Conservation (phyloP, 2,113 vertebrate genomes). For the Grallaria varia region DNA sequence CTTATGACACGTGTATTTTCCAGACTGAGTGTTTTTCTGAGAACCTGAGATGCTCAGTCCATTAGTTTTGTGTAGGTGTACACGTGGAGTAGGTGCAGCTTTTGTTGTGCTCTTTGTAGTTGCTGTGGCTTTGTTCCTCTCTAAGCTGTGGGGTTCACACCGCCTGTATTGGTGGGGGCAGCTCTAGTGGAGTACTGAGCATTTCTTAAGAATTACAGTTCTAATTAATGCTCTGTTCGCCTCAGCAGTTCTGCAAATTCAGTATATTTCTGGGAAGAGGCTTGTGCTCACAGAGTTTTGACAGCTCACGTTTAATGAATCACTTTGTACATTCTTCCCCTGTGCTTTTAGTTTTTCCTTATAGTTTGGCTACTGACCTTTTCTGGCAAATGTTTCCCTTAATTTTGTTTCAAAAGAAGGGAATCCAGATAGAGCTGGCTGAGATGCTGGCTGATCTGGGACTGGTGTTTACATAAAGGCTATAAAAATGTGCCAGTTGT, state of each 20-base stretch:
- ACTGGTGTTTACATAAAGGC: background rate
- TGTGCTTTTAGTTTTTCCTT: background rate
- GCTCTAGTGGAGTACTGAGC: background rate
- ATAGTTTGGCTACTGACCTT: background rate
- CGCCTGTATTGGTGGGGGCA: background rate
- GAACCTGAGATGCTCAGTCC: background rate
- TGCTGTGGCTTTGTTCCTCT: background rate
- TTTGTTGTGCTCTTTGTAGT: background rate
- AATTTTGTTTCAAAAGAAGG: background rate
- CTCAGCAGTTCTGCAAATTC: background rate
- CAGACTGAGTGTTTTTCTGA: background rate
- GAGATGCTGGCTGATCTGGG: background rate
- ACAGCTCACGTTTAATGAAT: background rate
- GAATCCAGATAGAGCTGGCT: background rate
- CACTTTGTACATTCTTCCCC: background rate
- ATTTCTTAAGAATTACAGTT: background rate
- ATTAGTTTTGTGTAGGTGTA: background rate
- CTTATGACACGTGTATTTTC: background rate
- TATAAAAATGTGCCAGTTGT: background rate
- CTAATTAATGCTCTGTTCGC: background rate
- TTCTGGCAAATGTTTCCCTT: background rate
- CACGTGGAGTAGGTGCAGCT: background rate
- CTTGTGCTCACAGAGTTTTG: background rate
- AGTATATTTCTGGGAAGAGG: background rate
- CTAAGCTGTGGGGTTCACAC: background rate